A percentile compares a stretch with the other conserved stretches of the same genome.
Conservation (phyloP, 2,888 invertebrate genomes). For the Callosobruchus maculatus region DNA sequence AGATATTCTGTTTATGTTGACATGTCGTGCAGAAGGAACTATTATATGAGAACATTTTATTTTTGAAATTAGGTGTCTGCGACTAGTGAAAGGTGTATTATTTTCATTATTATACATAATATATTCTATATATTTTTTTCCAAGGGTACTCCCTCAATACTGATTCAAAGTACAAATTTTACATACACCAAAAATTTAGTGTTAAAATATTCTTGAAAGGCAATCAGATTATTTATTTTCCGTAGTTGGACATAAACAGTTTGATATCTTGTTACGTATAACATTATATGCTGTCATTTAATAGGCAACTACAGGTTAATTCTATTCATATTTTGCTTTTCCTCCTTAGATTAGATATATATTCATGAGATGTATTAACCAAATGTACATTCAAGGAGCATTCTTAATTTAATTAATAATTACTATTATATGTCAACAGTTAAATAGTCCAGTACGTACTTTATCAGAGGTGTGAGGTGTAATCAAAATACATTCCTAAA, state of each 20-base stretch:
- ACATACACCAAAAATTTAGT: not conserved
- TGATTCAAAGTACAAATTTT: not conserved
- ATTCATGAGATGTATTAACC: not conserved
- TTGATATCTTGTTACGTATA: too few species aligned
- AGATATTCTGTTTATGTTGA: not conserved
- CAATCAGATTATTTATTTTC: not conserved
- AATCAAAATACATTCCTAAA: not conserved
- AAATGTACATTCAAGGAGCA: not conserved
- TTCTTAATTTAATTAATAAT: not conserved
- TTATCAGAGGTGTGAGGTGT: not conserved
- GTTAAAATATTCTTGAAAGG: not conserved
- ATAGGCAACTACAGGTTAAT: too few species aligned
- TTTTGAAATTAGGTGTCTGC: not conserved
- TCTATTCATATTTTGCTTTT: too few species aligned
- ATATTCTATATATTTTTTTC: not conserved
- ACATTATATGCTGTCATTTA: too few species aligned
- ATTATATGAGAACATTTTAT: too few species aligned
- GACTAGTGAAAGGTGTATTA: too few species aligned
- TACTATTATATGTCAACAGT: too few species aligned
- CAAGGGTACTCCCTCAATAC: not conserved
- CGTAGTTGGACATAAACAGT: too few species aligned
- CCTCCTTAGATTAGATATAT: too few species aligned
- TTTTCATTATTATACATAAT: not conserved
- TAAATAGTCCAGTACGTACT: not conserved
- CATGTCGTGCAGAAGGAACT: not conserved